Percentiles rank a stretch among this genome's conserved stretches.
Evolutionary conservation across 1,140 invertebrate genomes (phyloP).

Genomic region (Penaeus indicus): DNA sequence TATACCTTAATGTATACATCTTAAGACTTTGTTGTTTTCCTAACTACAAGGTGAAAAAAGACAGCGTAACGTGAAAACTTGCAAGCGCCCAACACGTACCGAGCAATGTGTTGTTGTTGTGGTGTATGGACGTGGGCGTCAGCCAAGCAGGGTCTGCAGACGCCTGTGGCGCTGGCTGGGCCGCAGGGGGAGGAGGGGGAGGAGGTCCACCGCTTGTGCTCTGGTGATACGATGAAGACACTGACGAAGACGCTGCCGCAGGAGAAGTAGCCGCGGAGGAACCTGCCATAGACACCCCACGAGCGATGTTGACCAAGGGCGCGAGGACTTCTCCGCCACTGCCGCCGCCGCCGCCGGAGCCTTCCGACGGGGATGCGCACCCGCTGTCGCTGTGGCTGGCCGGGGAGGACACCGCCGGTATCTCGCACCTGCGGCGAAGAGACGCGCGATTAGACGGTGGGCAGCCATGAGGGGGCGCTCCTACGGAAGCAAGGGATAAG

Average conservation of each 20-base stretch:
- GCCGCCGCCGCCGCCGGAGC: slow-evolving; percentile 40
- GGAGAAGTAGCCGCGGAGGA: slow-evolving; percentile 39
- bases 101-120: slow-evolving; percentile 54
- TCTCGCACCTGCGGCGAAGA: slow-evolving; percentile 39
- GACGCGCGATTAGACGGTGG: too few relatives aligned
- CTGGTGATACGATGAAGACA: slow-evolving; percentile 47
- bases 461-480: too few relatives aligned
- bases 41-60: neutral
- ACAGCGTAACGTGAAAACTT: neutral
- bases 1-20: too few relatives aligned
- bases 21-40: too few relatives aligned
- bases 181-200: neutral
- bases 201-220: slow-evolving; percentile 18
- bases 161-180: slow-evolving; percentile 18
- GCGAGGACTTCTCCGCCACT: slow-evolving; percentile 40
- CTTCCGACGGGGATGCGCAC: slow-evolving; percentile 51
- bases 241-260: slow-evolving; percentile 30
- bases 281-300: slow-evolving; percentile 41
- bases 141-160: slow-evolving; percentile 41
- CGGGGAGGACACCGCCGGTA: slow-evolving; percentile 47
- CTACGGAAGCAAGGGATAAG: too few relatives aligned
- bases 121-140: slow-evolving; percentile 23
- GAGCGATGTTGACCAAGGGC: slow-evolving; percentile 39
- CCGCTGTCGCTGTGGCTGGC: slow-evolving; percentile 58
- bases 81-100: neutral